These are phyloP conservation scores for Drosophila leonis DNA, from an alignment of 2,888 invertebrate species.

Conservation along the genomic window DNA sequence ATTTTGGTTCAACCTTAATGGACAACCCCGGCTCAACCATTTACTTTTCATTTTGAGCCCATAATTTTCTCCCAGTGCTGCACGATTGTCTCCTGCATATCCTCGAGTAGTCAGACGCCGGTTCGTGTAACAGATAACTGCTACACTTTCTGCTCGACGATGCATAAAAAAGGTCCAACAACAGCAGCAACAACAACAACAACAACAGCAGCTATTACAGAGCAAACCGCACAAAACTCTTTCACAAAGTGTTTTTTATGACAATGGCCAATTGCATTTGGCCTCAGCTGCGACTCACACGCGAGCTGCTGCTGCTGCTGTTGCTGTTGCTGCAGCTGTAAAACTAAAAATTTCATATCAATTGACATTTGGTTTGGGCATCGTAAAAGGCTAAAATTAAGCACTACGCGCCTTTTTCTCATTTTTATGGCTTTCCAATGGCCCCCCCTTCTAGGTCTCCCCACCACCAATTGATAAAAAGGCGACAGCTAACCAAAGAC, in stretches of 20 bases:
- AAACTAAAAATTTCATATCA: constrained; percentile 74
- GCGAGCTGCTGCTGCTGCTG: constrained; percentile 63
- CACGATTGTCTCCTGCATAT: constrained; percentile 31
- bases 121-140: constrained; percentile 73
- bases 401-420: constrained; percentile 48
- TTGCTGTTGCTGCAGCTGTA: constrained; percentile 63
- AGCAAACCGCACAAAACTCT: constrained; percentile 68
- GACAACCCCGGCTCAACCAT: background rate
- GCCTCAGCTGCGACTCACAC: constrained; percentile 65
- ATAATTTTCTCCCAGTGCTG: constrained; percentile 52
- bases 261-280: constrained; percentile 79
- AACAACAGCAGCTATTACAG: constrained; percentile 38
- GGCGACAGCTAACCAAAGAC: constrained; percentile 28
- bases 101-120: constrained; percentile 43
- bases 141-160: constrained; percentile 81
- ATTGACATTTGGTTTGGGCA: constrained; percentile 74
- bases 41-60: background rate
- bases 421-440: constrained; percentile 69
- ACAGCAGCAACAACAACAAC: constrained; percentile 47
- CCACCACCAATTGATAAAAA: constrained; percentile 33
- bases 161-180: constrained; percentile 81
- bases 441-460: background rate
- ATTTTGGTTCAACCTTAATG: background rate
- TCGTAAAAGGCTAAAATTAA: constrained; percentile 77
- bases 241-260: constrained; percentile 82